phyloP scores from a whole-genome alignment of 2,113 vertebrate genomes.

The Excalfactoria chinensis region DNA sequence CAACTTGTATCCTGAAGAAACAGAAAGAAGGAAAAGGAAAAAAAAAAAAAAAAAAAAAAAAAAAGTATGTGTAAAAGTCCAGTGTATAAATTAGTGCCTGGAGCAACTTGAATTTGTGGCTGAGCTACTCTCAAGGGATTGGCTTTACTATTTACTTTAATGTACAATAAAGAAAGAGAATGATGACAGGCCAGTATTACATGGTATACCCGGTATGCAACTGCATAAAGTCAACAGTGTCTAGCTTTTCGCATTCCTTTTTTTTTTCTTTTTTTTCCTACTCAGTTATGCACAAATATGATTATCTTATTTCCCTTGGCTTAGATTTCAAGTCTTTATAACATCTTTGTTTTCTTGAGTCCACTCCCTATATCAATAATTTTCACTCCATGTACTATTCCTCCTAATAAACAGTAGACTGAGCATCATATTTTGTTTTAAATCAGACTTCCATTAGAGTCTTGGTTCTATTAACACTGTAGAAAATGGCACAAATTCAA shows the following conservation, averaged over 20 bases:
- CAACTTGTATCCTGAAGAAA: conserved; percentile 58
- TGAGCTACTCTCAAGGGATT: conserved; percentile 47
- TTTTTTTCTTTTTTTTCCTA: neutral
- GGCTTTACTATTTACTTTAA: conserved; percentile 77
- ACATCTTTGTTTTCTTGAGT: conserved; percentile 18
- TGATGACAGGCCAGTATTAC: conserved; percentile 76
- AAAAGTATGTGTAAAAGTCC: conserved; percentile 37
- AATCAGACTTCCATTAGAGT: neutral
- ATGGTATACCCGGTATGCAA: conserved; percentile 56
- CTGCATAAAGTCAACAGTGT: conserved; percentile 51
- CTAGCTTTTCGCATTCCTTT: conserved; percentile 43
- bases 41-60: too few relatives aligned
- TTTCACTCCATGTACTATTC: conserved; percentile 4
- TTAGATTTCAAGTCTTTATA: conserved; percentile 43
- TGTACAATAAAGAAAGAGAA: conserved; percentile 69
- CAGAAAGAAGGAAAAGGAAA: too few relatives aligned
- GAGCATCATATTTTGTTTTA: neutral
- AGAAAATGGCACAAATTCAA: neutral
- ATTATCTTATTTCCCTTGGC: conserved; percentile 54
- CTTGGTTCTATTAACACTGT: neutral
- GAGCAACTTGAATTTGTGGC: conserved; percentile 61
- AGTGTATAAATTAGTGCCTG: conserved; percentile 59
- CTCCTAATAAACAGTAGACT: neutral
- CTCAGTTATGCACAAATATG: neutral
- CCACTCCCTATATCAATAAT: neutral